A percentile compares a stretch with the other conserved stretches of the same genome.
phyloP scores from a whole-genome alignment of 2,797 vertebrate species.

The Lophius americanus region DNA sequence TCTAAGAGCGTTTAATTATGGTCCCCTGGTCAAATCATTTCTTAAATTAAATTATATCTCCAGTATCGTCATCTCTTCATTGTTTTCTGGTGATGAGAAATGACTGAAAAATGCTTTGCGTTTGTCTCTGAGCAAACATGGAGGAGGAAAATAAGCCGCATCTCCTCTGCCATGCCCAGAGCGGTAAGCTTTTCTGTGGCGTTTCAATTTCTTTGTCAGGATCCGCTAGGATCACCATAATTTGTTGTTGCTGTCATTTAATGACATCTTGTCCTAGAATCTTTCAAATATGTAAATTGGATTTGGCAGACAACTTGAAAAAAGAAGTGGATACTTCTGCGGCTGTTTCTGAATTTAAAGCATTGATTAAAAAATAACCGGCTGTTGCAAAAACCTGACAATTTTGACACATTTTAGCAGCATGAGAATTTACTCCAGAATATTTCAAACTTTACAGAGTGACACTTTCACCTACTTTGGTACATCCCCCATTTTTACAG shows the following conservation, averaged over 20 bases:
- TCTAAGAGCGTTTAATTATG: background rate
- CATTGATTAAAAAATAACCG: conserved; percentile 1
- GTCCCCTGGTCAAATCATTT: background rate
- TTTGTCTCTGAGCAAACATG: conserved; percentile 18
- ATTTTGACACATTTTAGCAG: conserved; percentile 6
- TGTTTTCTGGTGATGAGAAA: background rate
- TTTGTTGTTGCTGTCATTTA: conserved; percentile 11
- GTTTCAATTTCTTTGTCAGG: background rate
- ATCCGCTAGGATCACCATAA: conserved; percentile 9
- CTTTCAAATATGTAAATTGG: background rate
- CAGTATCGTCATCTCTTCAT: background rate
- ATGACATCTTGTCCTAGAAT: conserved; percentile 1
- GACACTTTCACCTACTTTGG: conserved; percentile 83
- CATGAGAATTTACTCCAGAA: background rate
- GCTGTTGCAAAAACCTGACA: conserved; percentile 6
- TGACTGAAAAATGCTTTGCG: conserved; percentile 14
- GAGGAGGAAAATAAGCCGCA: conserved; percentile 3
- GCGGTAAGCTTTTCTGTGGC: background rate
- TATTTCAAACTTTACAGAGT: background rate
- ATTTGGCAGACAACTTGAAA: background rate
- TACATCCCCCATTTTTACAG: conserved; percentile 96
- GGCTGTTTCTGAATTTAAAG: background rate
- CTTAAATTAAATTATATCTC: too few relatives aligned
- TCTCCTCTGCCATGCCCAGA: conserved; percentile 1
- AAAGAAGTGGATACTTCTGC: background rate